Base-by-base conservation (phyloP, 2,797 vertebrate species). In the Discoglossus pictus region DNA sequence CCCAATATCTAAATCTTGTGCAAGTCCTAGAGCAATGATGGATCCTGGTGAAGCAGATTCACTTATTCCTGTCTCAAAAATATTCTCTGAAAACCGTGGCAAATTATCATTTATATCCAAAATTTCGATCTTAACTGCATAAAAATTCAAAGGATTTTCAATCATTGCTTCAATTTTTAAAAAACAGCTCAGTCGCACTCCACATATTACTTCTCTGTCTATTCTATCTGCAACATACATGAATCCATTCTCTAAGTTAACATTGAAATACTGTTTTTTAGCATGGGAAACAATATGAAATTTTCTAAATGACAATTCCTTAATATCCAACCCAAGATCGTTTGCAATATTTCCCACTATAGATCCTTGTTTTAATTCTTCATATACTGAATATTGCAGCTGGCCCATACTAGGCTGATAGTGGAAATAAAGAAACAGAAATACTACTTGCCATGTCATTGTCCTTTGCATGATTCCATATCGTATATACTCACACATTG, bases 331-430 rank as follows among this genome's bases (percentile, higher is more conserved):
- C 1, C 86, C 80, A 65, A 94, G 34, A 73, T 93, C 91, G 73
- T 88, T 91, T 52, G 87, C 86, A 16, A 94, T 75, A 78, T 90
- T 87, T 46, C 92, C 92, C 61, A 94, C 88, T 31, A 91, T 79
- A 4, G 90, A 89, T 10, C 89, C 91, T 48, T 81, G 83, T 42
- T 87, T 87, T 1, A 89, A 58, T 67, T 94, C 93, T 77, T 94
- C 92, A 27, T 87, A 76, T 43, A 94, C 86, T 23, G 85, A 88
- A 72, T 93, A 95, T 39, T 82, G 90, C 74, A 85, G 87, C 79
- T 92, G 90, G 35, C 81, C 87, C 27, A 20, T 62, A 25, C 10
- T 44, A 15, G 15, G 7, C 15, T 42, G 5, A 25, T 6, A 15
- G n/a, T 74, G 65, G 17, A 62, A 65, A 25, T 21, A 38, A 21